A percentile compares a stretch with the other conserved stretches of the same genome.
Conservation (phyloP, 2,113 vertebrate species). For the Pedetes capensis region DNA sequence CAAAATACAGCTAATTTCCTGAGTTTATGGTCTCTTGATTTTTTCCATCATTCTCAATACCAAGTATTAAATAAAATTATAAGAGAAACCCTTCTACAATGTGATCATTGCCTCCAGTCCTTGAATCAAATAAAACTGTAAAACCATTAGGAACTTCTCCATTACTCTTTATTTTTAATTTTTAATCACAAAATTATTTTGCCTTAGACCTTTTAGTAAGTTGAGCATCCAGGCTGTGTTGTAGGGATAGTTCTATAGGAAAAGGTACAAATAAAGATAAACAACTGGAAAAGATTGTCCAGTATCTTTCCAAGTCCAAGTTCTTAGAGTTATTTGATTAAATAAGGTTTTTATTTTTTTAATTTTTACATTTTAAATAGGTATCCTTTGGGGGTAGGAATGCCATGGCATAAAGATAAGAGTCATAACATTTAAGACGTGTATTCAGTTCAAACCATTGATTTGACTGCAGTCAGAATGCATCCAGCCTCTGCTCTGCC, state of each 20-base stretch:
- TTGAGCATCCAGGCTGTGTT: not conserved
- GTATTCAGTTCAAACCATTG: conserved; percentile 80
- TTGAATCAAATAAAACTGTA: not conserved
- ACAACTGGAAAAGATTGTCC: conserved; percentile 67
- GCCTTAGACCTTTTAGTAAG: not conserved
- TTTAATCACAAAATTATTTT: conserved; percentile 36
- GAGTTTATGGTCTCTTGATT: not conserved
- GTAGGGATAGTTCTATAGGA: not conserved
- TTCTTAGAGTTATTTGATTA: conserved; percentile 59
- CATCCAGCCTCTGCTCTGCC: conserved; percentile 72
- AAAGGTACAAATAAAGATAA: conserved; percentile 57
- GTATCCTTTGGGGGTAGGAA: conserved; percentile 70
- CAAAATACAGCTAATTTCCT: not conserved
- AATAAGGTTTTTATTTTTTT: not conserved
- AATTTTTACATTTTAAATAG: conserved; percentile 51
- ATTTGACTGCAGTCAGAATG: conserved; percentile 79
- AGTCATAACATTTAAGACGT: conserved; percentile 76
- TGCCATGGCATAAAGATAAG: conserved; percentile 78
- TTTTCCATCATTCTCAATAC: not conserved
- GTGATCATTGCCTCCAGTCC: not conserved
- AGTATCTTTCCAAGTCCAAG: conserved; percentile 63
- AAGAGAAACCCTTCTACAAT: not conserved
- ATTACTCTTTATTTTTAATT: conserved; percentile 34
- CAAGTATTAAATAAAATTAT: not conserved
- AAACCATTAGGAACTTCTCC: conserved; percentile 5